Base-by-base conservation (phyloP, 2,888 invertebrate genomes). In the Pristionchus entomophagus region DNA sequence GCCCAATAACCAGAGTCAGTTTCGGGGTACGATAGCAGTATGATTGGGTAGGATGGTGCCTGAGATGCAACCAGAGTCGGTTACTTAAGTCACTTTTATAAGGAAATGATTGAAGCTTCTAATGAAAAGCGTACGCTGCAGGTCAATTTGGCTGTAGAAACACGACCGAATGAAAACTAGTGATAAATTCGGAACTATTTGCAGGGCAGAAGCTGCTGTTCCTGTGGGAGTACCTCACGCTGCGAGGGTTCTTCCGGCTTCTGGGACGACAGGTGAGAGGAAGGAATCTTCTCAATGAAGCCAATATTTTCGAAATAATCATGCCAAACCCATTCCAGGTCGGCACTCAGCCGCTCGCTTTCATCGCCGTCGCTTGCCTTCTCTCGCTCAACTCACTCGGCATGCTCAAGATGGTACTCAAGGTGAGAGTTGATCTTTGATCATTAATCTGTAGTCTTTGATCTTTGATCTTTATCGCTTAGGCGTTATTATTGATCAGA, bases 241-340 rank as follows among this genome's bases (percentile, higher is more conserved):
- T 91, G 53, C 89, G 90, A 41, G 90, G 91, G 0, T 85, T 91
- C 81, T 91, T 91, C 84, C 88, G 91, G 82, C 88, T 91, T 14
- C 85, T 88, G 26, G 87, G 88, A 32, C 32, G 84, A 51, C 73
- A 69, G 51, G 83, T 83, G 26, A 56, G 56, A n/a, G 56, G 5
- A 8, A 17, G 5, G 19, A 56, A 56, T 5, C 10, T 14, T 56
- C 10, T 14, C 56, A 56, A 56, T 6, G 14, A 45, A 45, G 14
- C 6, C 45, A 45, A 45, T 6, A 45, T 10, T n/a, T n/a, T n/a
- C n/a, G n/a, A 6, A 45, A 45, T 14, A 45, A 45, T 14, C 6
- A 45, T 14, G 14, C 6, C 45, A 45, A 45, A 45, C 6, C 45
- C 6, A 6, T 26, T 49, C 10, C 77, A 85, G 85, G 80, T 86